Conservation (phyloP, 2,797 vertebrate species). For the Chaetophractus vellerosus region DNA sequence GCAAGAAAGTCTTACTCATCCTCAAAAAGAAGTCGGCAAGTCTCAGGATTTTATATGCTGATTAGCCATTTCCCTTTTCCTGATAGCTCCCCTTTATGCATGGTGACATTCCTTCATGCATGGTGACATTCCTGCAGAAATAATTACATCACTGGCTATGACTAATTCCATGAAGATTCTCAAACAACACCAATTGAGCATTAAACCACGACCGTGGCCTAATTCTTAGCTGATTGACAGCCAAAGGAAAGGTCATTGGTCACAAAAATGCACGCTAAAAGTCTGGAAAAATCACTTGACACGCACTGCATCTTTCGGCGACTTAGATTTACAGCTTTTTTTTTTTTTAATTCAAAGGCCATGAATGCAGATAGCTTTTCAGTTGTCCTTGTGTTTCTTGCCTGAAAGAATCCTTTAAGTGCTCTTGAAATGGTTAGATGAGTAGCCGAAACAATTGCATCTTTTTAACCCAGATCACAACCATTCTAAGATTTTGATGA, state of each 20-base stretch:
- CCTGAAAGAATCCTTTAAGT: constrained; percentile 85
- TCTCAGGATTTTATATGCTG: background rate
- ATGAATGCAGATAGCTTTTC: constrained; percentile 86
- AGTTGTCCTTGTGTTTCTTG: constrained; percentile 86
- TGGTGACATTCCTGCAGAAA: constrained; percentile 28
- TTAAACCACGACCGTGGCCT: constrained; percentile 59
- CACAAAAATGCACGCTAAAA: constrained; percentile 61
- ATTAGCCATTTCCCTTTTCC: background rate
- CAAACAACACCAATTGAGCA: constrained; percentile 72
- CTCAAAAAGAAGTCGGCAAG: constrained; percentile 17
- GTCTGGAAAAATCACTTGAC: constrained; percentile 63
- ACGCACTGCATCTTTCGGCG: constrained; percentile 34
- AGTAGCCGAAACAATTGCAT: constrained; percentile 73
- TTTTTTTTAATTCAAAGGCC: constrained; percentile 85
- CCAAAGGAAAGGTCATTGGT: constrained; percentile 68
- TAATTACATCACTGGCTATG: constrained; percentile 72
- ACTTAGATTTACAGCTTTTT: constrained; percentile 71
- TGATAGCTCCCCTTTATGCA: background rate
- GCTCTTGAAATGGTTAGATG: constrained; percentile 82
- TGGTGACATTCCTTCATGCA: background rate
- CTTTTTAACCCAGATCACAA: constrained; percentile 60
- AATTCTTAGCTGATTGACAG: constrained; percentile 70
- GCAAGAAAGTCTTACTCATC: constrained; percentile 29
- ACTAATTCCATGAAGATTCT: constrained; percentile 73
- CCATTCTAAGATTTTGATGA: constrained; percentile 70